Base-by-base conservation (phyloP, 2,113 vertebrate species). In the Petromus typicus region DNA sequence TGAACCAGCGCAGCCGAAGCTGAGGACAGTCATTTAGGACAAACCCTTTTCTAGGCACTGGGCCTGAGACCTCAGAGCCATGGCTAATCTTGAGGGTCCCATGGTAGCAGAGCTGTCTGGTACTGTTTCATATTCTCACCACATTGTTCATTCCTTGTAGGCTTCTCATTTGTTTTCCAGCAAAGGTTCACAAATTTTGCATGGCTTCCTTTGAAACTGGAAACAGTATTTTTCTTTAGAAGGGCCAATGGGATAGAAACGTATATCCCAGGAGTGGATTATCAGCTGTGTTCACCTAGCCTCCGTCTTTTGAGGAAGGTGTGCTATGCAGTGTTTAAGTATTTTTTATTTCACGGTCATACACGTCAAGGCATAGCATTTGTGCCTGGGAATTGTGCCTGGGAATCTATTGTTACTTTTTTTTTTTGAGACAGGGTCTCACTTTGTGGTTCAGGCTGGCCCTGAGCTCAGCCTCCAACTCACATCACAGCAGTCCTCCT, bases 181-280 rank as follows among this genome's bases (percentile, higher is more conserved):
- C 22, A 61, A 25, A 25, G 34, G 12, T 59, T 37, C 27, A 89
- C 32, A 64, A 64, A 40, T 81, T 86, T 91, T 79, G 20, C 32
- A 27, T 9, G 18, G 6, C 34, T 95, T 93, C 23, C 40, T 83
- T 54, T 87, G 69, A 95, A 34, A 82, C 17, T 12, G 67, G 32
- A 86, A 83, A 79, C 17, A 82, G 8, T 57, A 43, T 51, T 90
- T 89, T 32, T 93, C 16, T 23, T 80, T 48, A 43, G 69, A 83
- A 89, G 18, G 13, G 57, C 6, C 80, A 37, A 54, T 48, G 27
- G 54, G 73, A 63, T 0, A 84, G 69, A 94, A 90, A 92, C 32
- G 57, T 1, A 30, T 59, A 34, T 32, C 12, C 12, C 37, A 4
- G 1, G 1, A 63, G 59, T 40, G 2, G 3, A 27, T 22, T 76